phyloP scores from a whole-genome alignment of 2,113 vertebrate genomes.

The Myiozetetes cayanensis region DNA sequence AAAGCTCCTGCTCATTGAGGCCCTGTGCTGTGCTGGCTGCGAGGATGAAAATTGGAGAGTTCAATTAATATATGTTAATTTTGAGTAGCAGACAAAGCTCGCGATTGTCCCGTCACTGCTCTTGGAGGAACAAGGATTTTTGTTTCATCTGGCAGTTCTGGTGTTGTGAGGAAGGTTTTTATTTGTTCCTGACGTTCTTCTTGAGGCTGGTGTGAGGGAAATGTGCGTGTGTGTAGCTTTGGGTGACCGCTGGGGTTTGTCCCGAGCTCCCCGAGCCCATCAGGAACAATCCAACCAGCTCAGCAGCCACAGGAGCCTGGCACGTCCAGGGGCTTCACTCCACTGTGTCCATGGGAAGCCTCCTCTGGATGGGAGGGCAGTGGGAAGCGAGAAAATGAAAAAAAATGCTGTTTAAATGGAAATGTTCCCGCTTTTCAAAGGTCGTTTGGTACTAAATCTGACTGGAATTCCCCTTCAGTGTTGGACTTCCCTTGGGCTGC shows the following conservation, averaged over 20 bases:
- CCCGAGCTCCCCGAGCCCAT: neutral
- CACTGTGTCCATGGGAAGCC: neutral
- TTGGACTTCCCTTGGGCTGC: neutral
- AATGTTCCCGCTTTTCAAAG: neutral
- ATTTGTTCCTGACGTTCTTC: constrained; percentile 1
- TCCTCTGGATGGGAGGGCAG: neutral
- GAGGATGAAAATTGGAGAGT: neutral
- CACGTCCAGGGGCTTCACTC: neutral
- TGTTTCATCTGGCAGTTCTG: neutral
- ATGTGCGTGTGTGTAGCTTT: neutral
- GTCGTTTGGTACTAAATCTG: neutral
- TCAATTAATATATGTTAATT: neutral
- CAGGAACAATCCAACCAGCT: neutral
- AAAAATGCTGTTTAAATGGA: neutral
- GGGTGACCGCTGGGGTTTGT: neutral
- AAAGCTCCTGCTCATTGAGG: neutral
- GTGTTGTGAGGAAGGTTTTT: neutral
- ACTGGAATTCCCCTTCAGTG: neutral
- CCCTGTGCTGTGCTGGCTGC: neutral
- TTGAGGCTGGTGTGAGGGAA: neutral
- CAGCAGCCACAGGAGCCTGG: neutral
- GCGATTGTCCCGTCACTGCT: neutral
- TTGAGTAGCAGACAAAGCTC: neutral
- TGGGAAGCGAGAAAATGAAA: neutral
- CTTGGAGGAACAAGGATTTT: neutral